These are phyloP conservation scores for Xyliphius kryptos DNA, from an alignment of 2,113 vertebrate genomes.

Conservation along the genomic window DNA sequence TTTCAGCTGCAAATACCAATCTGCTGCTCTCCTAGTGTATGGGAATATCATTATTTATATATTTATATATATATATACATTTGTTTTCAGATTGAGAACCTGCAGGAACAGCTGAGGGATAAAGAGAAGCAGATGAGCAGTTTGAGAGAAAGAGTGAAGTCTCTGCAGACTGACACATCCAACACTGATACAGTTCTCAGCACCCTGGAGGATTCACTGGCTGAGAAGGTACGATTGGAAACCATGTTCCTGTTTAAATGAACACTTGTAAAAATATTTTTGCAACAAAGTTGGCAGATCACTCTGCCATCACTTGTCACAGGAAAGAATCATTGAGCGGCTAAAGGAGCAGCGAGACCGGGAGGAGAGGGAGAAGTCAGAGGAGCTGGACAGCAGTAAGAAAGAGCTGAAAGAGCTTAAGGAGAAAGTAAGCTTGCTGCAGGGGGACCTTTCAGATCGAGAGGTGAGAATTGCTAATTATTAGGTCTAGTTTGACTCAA, in stretches of 20 bases:
- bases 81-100: slow-evolving; percentile 84
- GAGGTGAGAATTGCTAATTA: slow-evolving; percentile 84
- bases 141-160: slow-evolving; percentile 92
- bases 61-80: too few relatives aligned
- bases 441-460: too few relatives aligned
- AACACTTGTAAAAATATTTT: too few relatives aligned
- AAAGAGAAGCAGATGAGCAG: slow-evolving; percentile 98
- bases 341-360: slow-evolving; percentile 93
- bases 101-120: slow-evolving; percentile 93
- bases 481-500: too few relatives aligned
- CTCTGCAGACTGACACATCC: slow-evolving; percentile 88
- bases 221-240: slow-evolving; percentile 76
- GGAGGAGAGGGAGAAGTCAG: slow-evolving; percentile 90
- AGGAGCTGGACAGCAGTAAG: slow-evolving; percentile 89
- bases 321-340: slow-evolving; percentile 94
- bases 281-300: too few relatives aligned
- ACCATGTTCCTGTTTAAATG: too few relatives aligned
- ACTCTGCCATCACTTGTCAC: neutral
- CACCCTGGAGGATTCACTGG: slow-evolving; percentile 90
- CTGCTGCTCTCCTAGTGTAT: too few relatives aligned
- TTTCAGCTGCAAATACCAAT: too few relatives aligned
- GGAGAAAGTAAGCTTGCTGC: slow-evolving; percentile 86
- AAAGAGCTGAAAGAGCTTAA: slow-evolving; percentile 94
- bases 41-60: too few relatives aligned
- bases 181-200: slow-evolving; percentile 95